Base-by-base conservation (phyloP, 2,888 invertebrate species). In the Cryptocephalus primarius region DNA sequence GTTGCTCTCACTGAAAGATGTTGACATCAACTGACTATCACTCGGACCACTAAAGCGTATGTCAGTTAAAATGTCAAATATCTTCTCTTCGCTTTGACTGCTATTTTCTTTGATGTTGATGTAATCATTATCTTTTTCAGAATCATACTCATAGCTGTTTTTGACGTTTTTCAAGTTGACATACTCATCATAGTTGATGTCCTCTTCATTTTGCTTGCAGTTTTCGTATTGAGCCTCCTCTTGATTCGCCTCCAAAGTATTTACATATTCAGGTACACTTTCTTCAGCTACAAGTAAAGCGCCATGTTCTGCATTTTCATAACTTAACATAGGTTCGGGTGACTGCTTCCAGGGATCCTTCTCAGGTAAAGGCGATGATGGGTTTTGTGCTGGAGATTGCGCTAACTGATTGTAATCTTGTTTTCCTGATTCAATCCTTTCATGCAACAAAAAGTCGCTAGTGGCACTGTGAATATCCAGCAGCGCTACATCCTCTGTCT, bases 1-100 rank as follows among this genome's bases (percentile, higher is more conserved):
- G 46, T 73, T 72, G 51, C 75, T 66, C 46, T 71, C 71, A 49
- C 72, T 74, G 56, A 74, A 73, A 8, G 72, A 72, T 4, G 73
- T 72, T 0, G 72, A 68, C 72, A 71, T 70, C 56, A 69, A 55
- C 43, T 69, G 68, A 45, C 59, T 59, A 55, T 69, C 69, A 50
- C 59, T 58, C 1, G 70, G 71, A 31, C 71, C 71, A 39, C 62
- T 65, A 55, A 70, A 71, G 49, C 69, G 58, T 40, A 70, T 71
- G 59, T 71, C 70, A 0, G 67, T 64, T 42, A 71, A 56, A 47
- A 68, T 65, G 13, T 66, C 65, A 47, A 65, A 67, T 22, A 66
- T 52, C 49, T 63, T 61, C 41, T 58, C 53, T 11, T 54, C 58
- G 47, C 47, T 51, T 34, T 14, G 40, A 52, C 52, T 54, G 13